Base-by-base conservation (phyloP, 2,113 vertebrate species). In the Cathartes aura region DNA sequence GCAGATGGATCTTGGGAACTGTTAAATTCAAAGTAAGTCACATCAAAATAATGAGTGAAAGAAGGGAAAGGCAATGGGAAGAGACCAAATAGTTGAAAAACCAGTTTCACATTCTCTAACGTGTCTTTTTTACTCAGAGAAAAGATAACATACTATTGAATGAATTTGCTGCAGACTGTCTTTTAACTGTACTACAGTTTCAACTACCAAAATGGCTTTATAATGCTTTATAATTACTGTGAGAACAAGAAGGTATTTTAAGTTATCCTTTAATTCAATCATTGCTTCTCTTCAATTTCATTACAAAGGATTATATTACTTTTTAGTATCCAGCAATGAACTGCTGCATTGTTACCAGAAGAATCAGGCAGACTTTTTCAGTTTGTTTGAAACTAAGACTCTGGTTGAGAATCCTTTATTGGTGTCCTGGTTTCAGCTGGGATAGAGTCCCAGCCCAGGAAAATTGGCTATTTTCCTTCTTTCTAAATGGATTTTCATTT, bases 1-100 rank as follows among this genome's bases (percentile, higher is more conserved):
- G 95, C 97, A 40, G 97, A 98, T 11, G 97, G 96, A 26, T 97
- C 81, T 50, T 99, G 99, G 99, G 90, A 97, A 48, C 96, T 97
- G 4, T 79, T 99, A 19, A 97, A 97, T 74, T 93, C 94, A 4
- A 98, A 98, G 99, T 99, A 98, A 97, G 98, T 89, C 34, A 48
- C 38, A 38, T 6, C 70, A 82, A 92, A 96, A 83, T 55, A 83
- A 74, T 34, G 38, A 86, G 15, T 62, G 63, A 53, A 84, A 68
- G 27, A 63, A 16, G 24, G 20, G 17, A 90, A 86, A 86, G n/a
- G 63, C 47, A 83, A 30, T 16, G 30, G 71, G 59, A 93, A 93
- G 62, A 89, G 26, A 59, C 9, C 26, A 85, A 58, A 75, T 11
- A 80, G n/a, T 15, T n/a, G n/a, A 93, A 92, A 90, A 62, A 42